Conservation (phyloP, 2,113 vertebrate species). For the Haliaeetus leucogaster region DNA sequence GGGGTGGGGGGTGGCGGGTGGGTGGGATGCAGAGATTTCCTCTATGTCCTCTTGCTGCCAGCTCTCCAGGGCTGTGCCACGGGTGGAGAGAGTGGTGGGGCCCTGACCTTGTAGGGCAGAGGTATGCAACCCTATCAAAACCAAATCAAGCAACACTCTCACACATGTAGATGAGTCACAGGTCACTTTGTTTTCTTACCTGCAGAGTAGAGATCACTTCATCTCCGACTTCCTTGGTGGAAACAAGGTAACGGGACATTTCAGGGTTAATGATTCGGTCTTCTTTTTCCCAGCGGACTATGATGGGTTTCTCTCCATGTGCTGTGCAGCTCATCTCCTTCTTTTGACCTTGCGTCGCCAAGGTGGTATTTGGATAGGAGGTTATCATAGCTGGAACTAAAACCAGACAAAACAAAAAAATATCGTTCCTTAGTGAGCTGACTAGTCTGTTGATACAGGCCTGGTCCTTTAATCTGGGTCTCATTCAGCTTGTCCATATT, state of each 20-base stretch:
- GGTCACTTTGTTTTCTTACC: constrained; percentile 63
- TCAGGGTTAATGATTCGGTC: constrained; percentile 97
- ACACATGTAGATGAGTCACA: not conserved
- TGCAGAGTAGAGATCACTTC: constrained; percentile 95
- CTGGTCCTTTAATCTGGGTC: not conserved
- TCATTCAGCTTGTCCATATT: not conserved
- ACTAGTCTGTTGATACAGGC: not conserved
- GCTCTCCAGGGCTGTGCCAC: not conserved
- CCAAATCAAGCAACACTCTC: not conserved
- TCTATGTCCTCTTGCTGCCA: not conserved
- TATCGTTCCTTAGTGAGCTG: not conserved
- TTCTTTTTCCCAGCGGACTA: constrained; percentile 99
- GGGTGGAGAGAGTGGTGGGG: accelerated
- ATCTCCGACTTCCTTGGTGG: constrained; percentile 91
- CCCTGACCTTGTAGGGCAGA: not conserved
- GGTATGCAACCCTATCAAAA: not conserved
- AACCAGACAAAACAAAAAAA: constrained; percentile 8
- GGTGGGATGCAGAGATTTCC: not conserved
- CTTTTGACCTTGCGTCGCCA: constrained; percentile 95
- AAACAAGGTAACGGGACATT: constrained; percentile 94
- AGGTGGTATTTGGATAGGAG: constrained; percentile 95
- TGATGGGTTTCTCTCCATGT: constrained; percentile 96
- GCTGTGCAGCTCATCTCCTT: constrained; percentile 96
- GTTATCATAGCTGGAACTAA: constrained; percentile 99
- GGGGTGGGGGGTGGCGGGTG: too few relatives aligned